Base-by-base conservation (phyloP, 1,140 invertebrate species). In the Aphelenchoides avenae region DNA sequence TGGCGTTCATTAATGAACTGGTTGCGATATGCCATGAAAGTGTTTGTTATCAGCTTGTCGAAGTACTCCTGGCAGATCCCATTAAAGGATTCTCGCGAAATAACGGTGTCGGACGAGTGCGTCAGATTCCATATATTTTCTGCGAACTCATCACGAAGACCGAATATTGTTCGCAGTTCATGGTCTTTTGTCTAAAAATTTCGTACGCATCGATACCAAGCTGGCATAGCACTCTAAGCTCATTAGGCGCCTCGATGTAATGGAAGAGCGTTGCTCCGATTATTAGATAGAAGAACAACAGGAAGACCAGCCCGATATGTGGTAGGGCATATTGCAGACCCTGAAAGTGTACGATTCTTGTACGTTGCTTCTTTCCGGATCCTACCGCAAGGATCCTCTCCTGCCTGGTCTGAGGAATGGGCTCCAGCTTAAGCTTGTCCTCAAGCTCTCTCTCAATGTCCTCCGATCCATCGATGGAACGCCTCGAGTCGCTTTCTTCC, bases 121-220 rank as follows among this genome's bases (percentile, higher is more conserved):
- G 73, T 75, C 20, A 75, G 52, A 56, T 75, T 75, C 73, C 73
- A 75, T 40, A 75, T 77, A 15, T 68, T 75, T 22, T 75, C 74
- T 20, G 71, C 68, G 43, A 77, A 75, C 13, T 59, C 55, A 37
- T 75, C 66, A 13, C 74, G 30, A 2, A 75, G 49, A 0, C 56
- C 68, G 15, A 77, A 61, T 26, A 75, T 75, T 40, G 65, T 73
- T 20, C 39, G 40, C 7, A 75, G 29, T 57, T 75, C 73, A 11
- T 60, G 41, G 18, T 75, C 51, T 36, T 69, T 58, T 36, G 66
- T 62, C 74, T 77, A 51, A 56, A 71, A 18, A 52, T 18, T 31
- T 64, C 4, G 15, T 31, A 7, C 39, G 13, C 26, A 31, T n/a
- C 31, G 7, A 29, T 33, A 5, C 15, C 3, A 44, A 18, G 7